Conservation (phyloP, 2,113 vertebrate genomes). For the Oreotragus oreotragus region DNA sequence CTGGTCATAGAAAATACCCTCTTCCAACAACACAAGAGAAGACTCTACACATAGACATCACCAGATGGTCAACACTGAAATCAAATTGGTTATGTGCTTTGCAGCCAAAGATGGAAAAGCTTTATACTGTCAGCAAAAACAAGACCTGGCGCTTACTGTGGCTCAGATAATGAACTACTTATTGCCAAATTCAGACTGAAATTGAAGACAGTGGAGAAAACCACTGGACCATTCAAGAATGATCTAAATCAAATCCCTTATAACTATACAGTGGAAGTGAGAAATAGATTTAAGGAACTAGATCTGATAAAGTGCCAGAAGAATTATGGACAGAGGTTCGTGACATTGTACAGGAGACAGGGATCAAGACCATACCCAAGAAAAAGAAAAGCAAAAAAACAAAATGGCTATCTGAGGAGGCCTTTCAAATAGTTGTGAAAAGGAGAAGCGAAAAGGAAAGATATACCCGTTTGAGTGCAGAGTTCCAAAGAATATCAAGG, state of each 20-base stretch:
- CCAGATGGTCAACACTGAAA: not conserved
- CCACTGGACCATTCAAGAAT: not conserved
- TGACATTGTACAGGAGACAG: not conserved
- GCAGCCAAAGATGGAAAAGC: not conserved
- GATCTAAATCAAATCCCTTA: not conserved
- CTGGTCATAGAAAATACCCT: not conserved
- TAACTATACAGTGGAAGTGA: not conserved
- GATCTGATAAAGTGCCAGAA: not conserved
- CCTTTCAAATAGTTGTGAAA: not conserved
- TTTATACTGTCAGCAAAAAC: not conserved
- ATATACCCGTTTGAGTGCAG: not conserved
- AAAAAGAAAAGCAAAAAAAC: not conserved
- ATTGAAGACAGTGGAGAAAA: not conserved
- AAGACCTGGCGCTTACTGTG: rapidly evolving
- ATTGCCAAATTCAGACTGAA: not conserved
- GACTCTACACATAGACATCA: not conserved
- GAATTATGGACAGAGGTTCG: not conserved
- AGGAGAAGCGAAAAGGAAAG: not conserved
- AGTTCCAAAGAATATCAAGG: not conserved
- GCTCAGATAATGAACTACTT: not conserved
- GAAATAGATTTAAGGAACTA: not conserved
- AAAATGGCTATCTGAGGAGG: not conserved
- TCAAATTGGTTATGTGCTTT: not conserved
- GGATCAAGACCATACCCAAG: not conserved
- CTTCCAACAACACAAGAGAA: not conserved